phyloP scores from a whole-genome alignment of 2,113 vertebrate species.

The Puma concolor region DNA sequence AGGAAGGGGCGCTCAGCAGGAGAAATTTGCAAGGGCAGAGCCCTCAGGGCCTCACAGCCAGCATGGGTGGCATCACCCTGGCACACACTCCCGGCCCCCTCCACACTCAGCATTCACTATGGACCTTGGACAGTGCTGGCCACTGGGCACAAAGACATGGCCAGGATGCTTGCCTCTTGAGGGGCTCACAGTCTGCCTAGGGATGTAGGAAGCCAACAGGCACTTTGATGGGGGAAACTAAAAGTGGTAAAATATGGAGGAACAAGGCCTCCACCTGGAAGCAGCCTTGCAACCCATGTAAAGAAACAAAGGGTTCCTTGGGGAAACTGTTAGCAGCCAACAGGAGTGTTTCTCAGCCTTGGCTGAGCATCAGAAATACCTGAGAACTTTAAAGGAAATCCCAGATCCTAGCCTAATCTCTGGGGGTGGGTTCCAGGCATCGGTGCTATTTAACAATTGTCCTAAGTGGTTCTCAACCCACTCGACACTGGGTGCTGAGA shows the following conservation, averaged over 20 bases:
- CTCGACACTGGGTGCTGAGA: not conserved
- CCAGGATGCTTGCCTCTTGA: fast-evolving
- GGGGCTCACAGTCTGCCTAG: not conserved
- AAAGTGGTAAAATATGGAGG: not conserved
- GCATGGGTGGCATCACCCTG: not conserved
- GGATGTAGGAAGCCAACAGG: not conserved
- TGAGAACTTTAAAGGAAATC: not conserved
- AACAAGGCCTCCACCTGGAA: not conserved
- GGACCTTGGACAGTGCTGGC: not conserved
- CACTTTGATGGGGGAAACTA: fast-evolving
- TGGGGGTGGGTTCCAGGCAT: not conserved
- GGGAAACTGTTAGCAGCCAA: not conserved
- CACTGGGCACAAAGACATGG: not conserved
- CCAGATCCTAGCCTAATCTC: not conserved
- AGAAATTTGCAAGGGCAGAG: not conserved
- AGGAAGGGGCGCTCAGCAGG: not conserved
- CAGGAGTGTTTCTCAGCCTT: not conserved
- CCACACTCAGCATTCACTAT: not conserved
- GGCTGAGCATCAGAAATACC: not conserved
- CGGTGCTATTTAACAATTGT: not conserved
- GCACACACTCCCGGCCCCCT: not conserved
- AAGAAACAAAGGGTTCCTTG: not conserved
- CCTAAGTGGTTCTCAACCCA: not conserved
- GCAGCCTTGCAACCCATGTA: not conserved
- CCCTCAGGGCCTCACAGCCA: not conserved